Evolutionary conservation across 2,113 vertebrate genomes (phyloP).

Genomic region (Seriola aureovittata): DNA sequence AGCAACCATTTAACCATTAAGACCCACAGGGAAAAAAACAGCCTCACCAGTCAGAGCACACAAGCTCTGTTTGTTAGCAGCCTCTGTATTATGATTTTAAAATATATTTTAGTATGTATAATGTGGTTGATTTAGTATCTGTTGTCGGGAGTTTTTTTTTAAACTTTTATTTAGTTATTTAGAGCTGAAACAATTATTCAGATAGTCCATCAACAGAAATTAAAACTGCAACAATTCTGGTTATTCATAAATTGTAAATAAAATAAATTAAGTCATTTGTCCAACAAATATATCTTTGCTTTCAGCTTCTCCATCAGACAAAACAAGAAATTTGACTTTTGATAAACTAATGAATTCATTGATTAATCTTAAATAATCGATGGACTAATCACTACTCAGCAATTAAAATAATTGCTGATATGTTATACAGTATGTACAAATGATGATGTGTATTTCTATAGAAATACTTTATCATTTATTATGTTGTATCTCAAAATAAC

Average conservation of each 20-base stretch:
- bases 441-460: not conserved
- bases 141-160: not conserved
- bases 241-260: not conserved
- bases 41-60: constrained; percentile 28
- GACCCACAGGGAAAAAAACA: constrained; percentile 65
- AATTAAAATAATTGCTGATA: not conserved
- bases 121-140: constrained; percentile 6
- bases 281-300: not conserved
- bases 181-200: not conserved
- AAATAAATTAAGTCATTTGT: not conserved
- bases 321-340: not conserved
- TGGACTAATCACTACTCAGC: not conserved
- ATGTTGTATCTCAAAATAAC: not conserved
- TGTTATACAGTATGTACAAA: too few species aligned
- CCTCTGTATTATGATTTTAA: constrained; percentile 9
- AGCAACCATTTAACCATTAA: constrained; percentile 81
- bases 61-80: constrained; percentile 34
- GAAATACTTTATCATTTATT: not conserved
- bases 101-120: constrained; percentile 13
- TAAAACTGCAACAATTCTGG: not conserved
- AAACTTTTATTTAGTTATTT: not conserved
- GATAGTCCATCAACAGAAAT: not conserved
- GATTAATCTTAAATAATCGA: not conserved
- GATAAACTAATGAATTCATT: not conserved
- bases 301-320: not conserved